These are phyloP conservation scores for Mohoua ochrocephala DNA, from an alignment of 2,113 vertebrate species.

Conservation along the genomic window DNA sequence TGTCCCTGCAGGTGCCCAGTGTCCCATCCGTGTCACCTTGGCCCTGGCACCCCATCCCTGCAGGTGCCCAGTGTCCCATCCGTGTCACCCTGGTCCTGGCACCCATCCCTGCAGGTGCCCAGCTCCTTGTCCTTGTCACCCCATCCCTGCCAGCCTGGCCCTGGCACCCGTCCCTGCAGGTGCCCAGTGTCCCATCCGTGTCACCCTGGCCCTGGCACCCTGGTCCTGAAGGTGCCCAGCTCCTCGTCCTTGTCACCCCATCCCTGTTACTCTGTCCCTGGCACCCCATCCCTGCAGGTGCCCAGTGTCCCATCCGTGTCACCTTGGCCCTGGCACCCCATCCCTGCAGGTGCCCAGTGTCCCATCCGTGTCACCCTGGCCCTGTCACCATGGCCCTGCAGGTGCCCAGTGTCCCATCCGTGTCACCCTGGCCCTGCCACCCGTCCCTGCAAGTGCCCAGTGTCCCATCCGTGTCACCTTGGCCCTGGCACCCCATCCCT, in stretches of 20 bases:
- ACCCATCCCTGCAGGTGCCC: no score
- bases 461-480: no score
- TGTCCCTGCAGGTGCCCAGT: background rate
- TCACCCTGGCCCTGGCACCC: no score
- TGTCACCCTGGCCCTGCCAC: background rate
- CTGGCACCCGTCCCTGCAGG: background rate
- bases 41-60: background rate
- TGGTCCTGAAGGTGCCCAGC: background rate
- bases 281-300: background rate
- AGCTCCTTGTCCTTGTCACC: background rate
- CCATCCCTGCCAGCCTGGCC: background rate
- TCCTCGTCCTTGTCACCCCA: background rate
- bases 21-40: no score
- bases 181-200: background rate
- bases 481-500: background rate
- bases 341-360: background rate
- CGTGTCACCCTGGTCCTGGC: background rate
- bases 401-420: background rate
- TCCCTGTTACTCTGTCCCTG: background rate
- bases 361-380: background rate
- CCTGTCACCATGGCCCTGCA: background rate
- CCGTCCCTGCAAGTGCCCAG: background rate
- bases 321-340: background rate
- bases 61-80: no score
- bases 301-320: no score